These are phyloP conservation scores for Pharmacophagus antenor DNA, from an alignment of 2,888 invertebrate species.

Conservation along the genomic window DNA sequence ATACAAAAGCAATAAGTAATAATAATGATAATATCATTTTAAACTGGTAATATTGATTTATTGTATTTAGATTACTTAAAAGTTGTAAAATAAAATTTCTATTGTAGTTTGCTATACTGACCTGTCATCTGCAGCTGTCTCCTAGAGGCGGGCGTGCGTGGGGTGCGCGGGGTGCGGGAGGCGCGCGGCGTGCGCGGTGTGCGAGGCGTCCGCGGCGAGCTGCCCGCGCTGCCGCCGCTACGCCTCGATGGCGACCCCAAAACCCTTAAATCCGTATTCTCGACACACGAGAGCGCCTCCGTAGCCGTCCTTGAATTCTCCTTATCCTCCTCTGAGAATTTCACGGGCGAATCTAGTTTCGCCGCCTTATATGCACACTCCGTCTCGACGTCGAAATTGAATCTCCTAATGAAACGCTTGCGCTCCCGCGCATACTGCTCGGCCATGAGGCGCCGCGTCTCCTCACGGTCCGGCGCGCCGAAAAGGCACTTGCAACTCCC, in stretches of 20 bases:
- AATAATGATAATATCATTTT: too few species aligned
- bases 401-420: slow-evolving; percentile 80
- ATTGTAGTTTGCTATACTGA: slow-evolving; percentile 49
- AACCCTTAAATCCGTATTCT: slow-evolving; percentile 66
- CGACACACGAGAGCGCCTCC: slow-evolving; percentile 67
- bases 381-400: slow-evolving; percentile 81
- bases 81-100: neutral
- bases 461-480: slow-evolving; percentile 81
- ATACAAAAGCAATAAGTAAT: neutral
- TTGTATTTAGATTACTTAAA: too few species aligned
- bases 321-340: slow-evolving; percentile 25
- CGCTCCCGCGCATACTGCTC: slow-evolving; percentile 81
- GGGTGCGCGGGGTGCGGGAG: slow-evolving; percentile 70
- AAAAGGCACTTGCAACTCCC: slow-evolving; percentile 82
- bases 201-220: slow-evolving; percentile 57
- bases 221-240: slow-evolving; percentile 48
- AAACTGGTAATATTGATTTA: too few species aligned
- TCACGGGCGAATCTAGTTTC: slow-evolving; percentile 60
- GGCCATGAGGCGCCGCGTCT: slow-evolving; percentile 80
- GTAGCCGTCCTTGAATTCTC: slow-evolving; percentile 57
- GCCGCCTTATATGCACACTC: slow-evolving; percentile 63
- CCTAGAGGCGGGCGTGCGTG: slow-evolving; percentile 71
- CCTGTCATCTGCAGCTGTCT: slow-evolving; percentile 79
- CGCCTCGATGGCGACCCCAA: slow-evolving; percentile 69
- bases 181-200: slow-evolving; percentile 54